A percentile compares a stretch with the other conserved stretches of the same genome.
Conservation (phyloP, 2,113 vertebrate species). For the Hemibates koningsi region DNA sequence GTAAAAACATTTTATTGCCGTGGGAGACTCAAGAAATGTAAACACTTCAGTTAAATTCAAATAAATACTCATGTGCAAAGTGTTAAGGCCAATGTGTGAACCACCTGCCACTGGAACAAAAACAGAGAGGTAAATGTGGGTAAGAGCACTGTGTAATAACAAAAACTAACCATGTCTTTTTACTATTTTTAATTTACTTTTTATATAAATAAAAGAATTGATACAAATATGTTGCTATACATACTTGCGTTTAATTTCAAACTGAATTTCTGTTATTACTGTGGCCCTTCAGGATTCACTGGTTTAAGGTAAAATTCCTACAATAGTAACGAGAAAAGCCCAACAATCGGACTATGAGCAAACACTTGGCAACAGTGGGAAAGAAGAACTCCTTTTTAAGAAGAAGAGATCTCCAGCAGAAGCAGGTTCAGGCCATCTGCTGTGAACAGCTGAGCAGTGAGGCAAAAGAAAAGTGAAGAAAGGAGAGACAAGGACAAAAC, state of each 20-base stretch:
- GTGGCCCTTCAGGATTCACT: background rate
- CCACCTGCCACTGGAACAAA: background rate
- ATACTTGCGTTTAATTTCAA: background rate
- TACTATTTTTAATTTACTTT: background rate
- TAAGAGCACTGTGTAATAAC: background rate
- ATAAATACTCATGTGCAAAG: background rate
- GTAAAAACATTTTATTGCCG: background rate
- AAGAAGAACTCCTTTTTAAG: background rate
- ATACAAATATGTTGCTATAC: background rate
- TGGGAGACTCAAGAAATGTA: background rate
- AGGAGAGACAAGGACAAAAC: background rate
- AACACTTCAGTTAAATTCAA: background rate
- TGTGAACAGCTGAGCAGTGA: background rate
- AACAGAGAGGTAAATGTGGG: background rate
- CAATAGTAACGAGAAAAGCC: background rate
- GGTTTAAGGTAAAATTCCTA: background rate
- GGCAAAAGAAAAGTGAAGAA: background rate
- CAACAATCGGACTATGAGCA: background rate
- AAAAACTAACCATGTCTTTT: background rate
- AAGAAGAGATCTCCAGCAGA: background rate
- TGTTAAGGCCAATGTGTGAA: background rate
- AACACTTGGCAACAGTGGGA: background rate
- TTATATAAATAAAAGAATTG: accelerated
- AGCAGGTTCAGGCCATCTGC: background rate
- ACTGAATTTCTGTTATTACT: background rate